Evolutionary conservation across 1,140 invertebrate species (phyloP), one percentile per base, ranked within the genome.

Genomic region (Ceratina calcarata): DNA sequence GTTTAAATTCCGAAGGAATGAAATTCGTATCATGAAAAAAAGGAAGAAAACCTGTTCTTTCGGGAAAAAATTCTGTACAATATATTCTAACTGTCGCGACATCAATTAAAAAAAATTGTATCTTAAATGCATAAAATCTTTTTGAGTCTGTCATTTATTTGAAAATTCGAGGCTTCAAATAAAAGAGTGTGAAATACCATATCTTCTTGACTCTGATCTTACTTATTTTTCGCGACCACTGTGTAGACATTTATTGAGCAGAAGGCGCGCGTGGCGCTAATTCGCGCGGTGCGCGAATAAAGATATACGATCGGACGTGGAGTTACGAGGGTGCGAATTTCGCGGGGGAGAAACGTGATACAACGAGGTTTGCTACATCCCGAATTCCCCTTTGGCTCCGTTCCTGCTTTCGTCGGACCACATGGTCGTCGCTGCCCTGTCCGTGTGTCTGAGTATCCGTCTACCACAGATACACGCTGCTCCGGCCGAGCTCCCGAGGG

Each of bases 321-420:
- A 77, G 27, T 53, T 12, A 45, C 37, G 75, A 8, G 37, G 55
- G 22, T 49, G 57, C 32, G 74, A 77, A 77, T 77, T 68, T 77
- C 65, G 55, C 55, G 37, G 64, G 66, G 65, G 64, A 57, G 65
- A 61, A 77, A 77, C n/a, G 57, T 20, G 57, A 77, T 77, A 68
- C 66, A 70, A 61, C n/a, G 20, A 77, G 45, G 45, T 77, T 62
- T 18, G 37, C 1, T 45, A 3, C 18, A 37, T 62, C 22, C 22
- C 16, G 32, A 67, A 32, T 67, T n/a, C 57, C 37, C 57, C 65
- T 49, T 53, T 70, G 22, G 32, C 51, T 76, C 53, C 24, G n/a
- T 49, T 20, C 16, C 2, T 16, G 32, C 12, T 58, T 37, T 45
- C 32, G 57, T 13, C 15, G 73, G 53, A 67, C 64, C 73, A n/a